Evolutionary conservation across 2,888 invertebrate species (phyloP).

Genomic region (Oasisia sp.): DNA sequence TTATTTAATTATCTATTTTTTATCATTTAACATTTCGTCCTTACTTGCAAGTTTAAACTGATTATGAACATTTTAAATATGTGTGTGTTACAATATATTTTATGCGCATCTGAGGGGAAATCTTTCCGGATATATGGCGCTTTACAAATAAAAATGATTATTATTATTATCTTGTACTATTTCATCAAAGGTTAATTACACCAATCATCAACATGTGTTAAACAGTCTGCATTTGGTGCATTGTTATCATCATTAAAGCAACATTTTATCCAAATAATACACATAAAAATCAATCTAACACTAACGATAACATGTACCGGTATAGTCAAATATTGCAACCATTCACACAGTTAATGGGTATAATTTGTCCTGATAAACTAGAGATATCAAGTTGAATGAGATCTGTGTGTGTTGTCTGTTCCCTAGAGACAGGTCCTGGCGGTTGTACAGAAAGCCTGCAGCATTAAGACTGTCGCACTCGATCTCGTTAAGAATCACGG

Average conservation of each 20-base stretch:
- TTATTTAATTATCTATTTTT: too few species aligned
- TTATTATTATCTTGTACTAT: too few species aligned
- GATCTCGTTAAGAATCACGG: slow-evolving; percentile 76
- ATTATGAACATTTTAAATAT: too few species aligned
- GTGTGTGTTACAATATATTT: too few species aligned
- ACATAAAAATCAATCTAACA: not conserved
- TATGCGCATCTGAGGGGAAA: too few species aligned
- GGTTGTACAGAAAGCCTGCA: slow-evolving; percentile 71
- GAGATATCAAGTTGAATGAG: not conserved
- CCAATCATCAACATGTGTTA: too few species aligned
- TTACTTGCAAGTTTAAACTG: too few species aligned
- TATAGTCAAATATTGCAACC: not conserved
- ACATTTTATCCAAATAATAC: not conserved
- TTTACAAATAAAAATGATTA: too few species aligned
- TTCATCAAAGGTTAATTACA: too few species aligned
- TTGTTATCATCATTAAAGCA: not conserved
- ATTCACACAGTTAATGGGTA: not conserved
- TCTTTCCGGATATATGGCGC: too few species aligned
- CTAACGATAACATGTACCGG: not conserved
- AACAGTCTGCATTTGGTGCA: not conserved
- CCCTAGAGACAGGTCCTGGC: slow-evolving; percentile 73
- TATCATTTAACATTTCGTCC: too few species aligned
- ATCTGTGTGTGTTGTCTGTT: not conserved
- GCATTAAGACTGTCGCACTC: slow-evolving; percentile 75
- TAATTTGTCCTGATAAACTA: too few species aligned